phyloP scores from a whole-genome alignment of 2,113 vertebrate species.

The Corythornis vintsioides region DNA sequence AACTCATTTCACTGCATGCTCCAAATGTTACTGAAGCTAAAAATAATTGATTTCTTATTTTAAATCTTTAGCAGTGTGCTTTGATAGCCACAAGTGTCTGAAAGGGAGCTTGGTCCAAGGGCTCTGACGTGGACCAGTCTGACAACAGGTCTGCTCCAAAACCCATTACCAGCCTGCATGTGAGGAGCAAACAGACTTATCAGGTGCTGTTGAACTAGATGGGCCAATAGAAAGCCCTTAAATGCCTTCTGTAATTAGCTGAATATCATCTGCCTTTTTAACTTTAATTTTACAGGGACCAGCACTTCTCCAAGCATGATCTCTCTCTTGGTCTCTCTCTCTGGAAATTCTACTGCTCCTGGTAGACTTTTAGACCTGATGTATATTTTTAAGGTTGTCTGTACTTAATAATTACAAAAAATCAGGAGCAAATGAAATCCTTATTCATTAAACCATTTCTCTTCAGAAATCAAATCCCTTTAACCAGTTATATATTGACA shows the following conservation, averaged over 20 bases:
- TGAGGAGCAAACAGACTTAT: not conserved
- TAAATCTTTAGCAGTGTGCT: not conserved
- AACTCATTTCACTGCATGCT: not conserved
- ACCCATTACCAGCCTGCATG: not conserved
- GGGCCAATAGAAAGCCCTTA: not conserved
- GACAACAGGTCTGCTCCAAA: not conserved
- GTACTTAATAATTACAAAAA: not conserved
- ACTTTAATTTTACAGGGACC: not conserved
- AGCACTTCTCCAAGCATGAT: not conserved
- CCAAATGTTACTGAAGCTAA: not conserved
- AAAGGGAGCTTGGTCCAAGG: not conserved
- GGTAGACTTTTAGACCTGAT: not conserved
- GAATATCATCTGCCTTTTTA: not conserved
- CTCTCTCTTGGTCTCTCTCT: not conserved
- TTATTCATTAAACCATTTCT: not conserved
- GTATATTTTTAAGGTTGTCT: not conserved
- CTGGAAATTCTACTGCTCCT: not conserved
- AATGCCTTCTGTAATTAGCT: not conserved
- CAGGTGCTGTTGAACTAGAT: not conserved
- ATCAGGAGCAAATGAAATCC: not conserved
- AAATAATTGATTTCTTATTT: too few relatives aligned
- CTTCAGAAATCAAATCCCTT: not conserved
- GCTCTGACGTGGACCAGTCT: not conserved
- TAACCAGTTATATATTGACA: not conserved
- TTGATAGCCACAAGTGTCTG: not conserved